phyloP scores from a whole-genome alignment of 2,113 vertebrate genomes.

The Catharus minimus region DNA sequence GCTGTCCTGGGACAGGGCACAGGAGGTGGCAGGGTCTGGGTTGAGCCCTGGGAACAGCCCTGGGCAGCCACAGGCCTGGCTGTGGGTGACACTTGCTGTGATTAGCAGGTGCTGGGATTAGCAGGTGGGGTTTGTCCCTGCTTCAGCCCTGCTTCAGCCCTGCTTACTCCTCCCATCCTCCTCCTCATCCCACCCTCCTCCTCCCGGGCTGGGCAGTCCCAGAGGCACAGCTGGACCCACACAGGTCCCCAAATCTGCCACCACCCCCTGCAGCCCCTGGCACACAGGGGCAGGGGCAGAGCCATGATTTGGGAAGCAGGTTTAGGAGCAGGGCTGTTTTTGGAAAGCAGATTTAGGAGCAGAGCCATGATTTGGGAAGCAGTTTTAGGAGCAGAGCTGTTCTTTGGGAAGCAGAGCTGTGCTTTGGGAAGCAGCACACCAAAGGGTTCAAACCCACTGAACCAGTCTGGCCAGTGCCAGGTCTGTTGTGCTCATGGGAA shows the following conservation, averaged over 20 bases:
- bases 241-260: no score
- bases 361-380: rapidly evolving
- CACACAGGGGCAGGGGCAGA: no score
- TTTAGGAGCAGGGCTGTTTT: no score
- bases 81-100: not conserved
- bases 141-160: not conserved
- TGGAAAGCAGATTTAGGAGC: no score
- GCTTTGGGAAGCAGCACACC: not conserved
- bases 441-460: not conserved
- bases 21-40: not conserved
- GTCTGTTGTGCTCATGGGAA: not conserved
- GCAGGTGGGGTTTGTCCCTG: not conserved
- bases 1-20: not conserved
- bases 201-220: no score
- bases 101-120: rapidly evolving
- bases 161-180: no score
- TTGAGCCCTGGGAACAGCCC: not conserved
- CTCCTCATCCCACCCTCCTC: no score
- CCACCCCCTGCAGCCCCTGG: no score
- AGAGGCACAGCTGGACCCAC: no score
- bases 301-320: no score
- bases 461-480: rapidly evolving
- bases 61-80: not conserved
- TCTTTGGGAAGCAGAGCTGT: rapidly evolving
- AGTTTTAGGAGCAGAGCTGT: rapidly evolving